A percentile compares a stretch with the other conserved stretches of the same genome.
phyloP scores from a whole-genome alignment of 2,113 vertebrate genomes.

The Carlito syrichta region DNA sequence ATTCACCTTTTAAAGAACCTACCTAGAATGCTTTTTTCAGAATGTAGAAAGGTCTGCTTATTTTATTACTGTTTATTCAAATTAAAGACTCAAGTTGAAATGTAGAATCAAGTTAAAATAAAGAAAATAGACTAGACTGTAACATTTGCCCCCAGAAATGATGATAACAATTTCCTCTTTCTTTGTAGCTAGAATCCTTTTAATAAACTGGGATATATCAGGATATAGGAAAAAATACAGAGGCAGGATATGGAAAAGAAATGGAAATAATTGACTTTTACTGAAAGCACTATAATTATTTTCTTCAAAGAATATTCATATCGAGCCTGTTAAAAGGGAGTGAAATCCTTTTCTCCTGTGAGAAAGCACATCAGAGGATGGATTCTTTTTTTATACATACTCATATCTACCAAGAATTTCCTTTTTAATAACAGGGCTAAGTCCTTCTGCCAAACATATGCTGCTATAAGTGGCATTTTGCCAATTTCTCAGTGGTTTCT shows the following conservation, averaged over 20 bases:
- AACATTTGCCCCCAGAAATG: neutral
- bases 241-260: neutral
- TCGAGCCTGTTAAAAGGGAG: neutral
- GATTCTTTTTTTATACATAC: neutral
- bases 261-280: neutral
- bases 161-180: neutral
- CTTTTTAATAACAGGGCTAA: neutral
- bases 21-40: neutral
- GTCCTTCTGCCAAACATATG: neutral
- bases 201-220: neutral
- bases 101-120: conserved; percentile 5
- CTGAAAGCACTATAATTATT: conserved; percentile 6
- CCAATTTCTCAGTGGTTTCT: neutral
- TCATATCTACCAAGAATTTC: neutral
- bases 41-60: neutral
- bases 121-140: neutral
- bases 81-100: neutral
- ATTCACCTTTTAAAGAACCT: neutral
- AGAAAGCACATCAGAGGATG: neutral
- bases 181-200: neutral
- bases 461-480: neutral
- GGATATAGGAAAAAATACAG: neutral
- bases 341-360: neutral
- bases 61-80: conserved; percentile 3
- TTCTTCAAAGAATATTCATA: neutral